These are phyloP conservation scores for Pinna nobilis DNA, from an alignment of 1,140 invertebrate species.

Conservation along the genomic window DNA sequence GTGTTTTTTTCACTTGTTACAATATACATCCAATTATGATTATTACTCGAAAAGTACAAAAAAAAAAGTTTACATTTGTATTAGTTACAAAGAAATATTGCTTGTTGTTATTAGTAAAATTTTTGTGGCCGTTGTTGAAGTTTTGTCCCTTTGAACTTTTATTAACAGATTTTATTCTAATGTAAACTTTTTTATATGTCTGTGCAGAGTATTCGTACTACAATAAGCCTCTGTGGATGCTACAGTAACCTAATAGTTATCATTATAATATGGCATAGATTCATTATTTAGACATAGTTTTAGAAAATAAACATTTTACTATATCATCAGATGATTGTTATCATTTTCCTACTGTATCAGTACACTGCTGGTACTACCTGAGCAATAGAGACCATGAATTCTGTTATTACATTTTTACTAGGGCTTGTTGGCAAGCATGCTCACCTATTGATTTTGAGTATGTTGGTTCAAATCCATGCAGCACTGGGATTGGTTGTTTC, in stretches of 20 bases:
- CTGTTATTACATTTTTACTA: no score
- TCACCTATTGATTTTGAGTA: no score
- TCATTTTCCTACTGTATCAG: no score
- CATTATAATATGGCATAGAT: conserved; percentile 34
- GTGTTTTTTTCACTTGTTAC: conserved; percentile 8
- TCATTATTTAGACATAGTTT: conserved; percentile 40
- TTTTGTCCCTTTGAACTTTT: conserved; percentile 25
- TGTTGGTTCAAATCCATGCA: no score
- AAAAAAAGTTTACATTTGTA: conserved; percentile 16
- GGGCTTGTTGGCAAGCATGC: no score
- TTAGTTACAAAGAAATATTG: neutral
- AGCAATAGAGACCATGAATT: no score
- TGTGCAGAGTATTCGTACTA: conserved; percentile 7
- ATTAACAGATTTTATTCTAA: conserved; percentile 20
- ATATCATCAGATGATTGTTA: no score
- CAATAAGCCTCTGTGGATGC: conserved; percentile 13
- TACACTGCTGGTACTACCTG: no score
- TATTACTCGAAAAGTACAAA: conserved; percentile 1
- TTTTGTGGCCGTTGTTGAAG: conserved; percentile 14
- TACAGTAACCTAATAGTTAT: conserved; percentile 22
- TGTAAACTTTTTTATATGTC: conserved; percentile 19
- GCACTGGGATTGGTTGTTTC: no score
- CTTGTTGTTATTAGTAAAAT: neutral
- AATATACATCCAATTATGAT: conserved; percentile 23
- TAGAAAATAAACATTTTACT: conserved; percentile 39